Percentiles rank a stretch among this genome's conserved stretches.
These are phyloP conservation scores for Mohoua ochrocephala DNA, from an alignment of 2,113 vertebrate genomes.

Conservation along the genomic window DNA sequence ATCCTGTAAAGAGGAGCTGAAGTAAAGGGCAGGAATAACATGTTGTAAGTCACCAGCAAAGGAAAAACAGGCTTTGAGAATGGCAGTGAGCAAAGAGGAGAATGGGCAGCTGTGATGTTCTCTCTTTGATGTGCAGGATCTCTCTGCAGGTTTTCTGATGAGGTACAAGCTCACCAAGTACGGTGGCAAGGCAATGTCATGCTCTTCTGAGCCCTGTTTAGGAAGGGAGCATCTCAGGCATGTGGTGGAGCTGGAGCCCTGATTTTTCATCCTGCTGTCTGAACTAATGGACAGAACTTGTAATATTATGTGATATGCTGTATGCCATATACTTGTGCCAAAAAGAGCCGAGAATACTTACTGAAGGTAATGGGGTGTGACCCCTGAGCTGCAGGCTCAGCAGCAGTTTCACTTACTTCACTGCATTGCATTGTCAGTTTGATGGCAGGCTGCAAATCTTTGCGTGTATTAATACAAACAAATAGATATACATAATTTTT, in stretches of 20 bases:
- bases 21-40: background rate
- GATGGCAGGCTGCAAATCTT: background rate
- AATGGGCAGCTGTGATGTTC: background rate
- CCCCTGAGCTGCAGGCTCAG: background rate
- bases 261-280: background rate
- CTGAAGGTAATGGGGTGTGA: background rate
- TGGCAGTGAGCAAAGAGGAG: background rate
- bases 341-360: background rate
- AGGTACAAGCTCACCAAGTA: background rate
- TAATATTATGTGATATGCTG: background rate
- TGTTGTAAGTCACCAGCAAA: background rate
- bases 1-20: background rate
- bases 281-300: background rate
- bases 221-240: background rate
- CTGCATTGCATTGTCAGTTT: background rate
- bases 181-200: background rate
- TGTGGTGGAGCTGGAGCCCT: background rate
- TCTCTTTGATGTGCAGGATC: background rate
- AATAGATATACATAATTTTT: background rate
- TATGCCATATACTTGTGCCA: background rate
- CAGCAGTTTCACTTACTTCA: background rate
- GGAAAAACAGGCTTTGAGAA: background rate
- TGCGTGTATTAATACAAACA: background rate
- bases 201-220: background rate
- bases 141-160: background rate